Percentiles rank a stretch among this genome's conserved stretches.
These are phyloP conservation scores for Dicyrtoma fusca DNA, from an alignment of 2,888 invertebrate species.

Conservation along the genomic window DNA sequence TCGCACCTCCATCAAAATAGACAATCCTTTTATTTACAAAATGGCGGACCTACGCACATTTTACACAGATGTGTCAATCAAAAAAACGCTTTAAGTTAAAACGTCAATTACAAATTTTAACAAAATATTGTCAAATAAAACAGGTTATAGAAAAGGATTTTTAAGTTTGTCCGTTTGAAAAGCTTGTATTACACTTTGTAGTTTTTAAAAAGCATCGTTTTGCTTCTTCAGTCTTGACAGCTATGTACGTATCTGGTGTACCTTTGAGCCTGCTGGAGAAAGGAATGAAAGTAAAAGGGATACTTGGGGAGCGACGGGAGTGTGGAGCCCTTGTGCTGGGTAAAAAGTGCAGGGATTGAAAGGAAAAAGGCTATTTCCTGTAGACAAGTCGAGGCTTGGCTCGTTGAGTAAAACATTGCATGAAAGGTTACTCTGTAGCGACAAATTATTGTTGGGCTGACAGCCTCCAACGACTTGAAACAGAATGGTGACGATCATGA, in stretches of 20 bases:
- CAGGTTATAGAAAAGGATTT: too few species aligned
- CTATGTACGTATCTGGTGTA: background rate
- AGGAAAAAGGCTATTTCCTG: constrained; percentile 6
- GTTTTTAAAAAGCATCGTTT: too few species aligned
- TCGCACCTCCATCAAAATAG: too few species aligned
- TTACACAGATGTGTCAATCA: too few species aligned
- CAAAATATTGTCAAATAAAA: too few species aligned
- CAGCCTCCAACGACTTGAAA: constrained; percentile 19
- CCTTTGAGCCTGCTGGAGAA: background rate
- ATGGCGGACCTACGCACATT: too few species aligned
- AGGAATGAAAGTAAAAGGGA: background rate
- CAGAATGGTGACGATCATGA: constrained; percentile 27
- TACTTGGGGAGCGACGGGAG: background rate
- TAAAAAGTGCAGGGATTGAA: background rate
- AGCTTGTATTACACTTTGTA: too few species aligned
- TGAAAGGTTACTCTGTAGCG: constrained; percentile 2
- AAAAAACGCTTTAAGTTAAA: too few species aligned
- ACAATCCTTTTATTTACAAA: too few species aligned
- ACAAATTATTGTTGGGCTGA: constrained; percentile 22
- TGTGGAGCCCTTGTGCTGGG: background rate
- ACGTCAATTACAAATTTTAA: too few species aligned
- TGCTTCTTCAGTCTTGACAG: too few species aligned
- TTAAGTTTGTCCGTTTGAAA: too few species aligned
- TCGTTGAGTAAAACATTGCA: constrained; percentile 11
- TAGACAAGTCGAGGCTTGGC: background rate